Evolutionary conservation across 2,888 invertebrate species (phyloP), one percentile per base, ranked within the genome.

Genomic region (Parnassius mnemosyne): DNA sequence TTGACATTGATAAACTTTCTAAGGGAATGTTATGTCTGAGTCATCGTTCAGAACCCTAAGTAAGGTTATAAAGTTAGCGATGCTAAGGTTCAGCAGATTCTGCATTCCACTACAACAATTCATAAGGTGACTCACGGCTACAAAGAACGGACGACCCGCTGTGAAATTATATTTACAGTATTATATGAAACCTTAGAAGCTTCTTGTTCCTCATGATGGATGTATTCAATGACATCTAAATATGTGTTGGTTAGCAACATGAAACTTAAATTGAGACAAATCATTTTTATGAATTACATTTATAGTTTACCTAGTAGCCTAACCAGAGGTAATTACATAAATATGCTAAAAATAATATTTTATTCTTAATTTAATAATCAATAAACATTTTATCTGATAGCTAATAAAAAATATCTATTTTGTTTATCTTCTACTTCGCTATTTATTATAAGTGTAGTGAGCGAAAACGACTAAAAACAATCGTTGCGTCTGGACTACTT

Each of bases 91-190:
- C 64, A 75, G 69, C 66, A 72, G 76, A 77, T 77, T 63, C 64
- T 64, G 66, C 70, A 76, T 76, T 74, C 73, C 72, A 53, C 57
- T 66, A 60, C 65, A 64, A 67, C 71, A 68, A 69, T 75, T 72
- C 71, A 69, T 54, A 71, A 70, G 64, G 65, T 60, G 70, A 71
- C 73, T 71, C 63, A 75, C 68, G 13, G 64, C 42, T 49, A 61
- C 69, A 66, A 70, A 74, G 67, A 69, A 69, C 50, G 50, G 55
- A 13, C 63, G 61, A 53, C 53, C 47, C 60, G 65, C 55, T 56
- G 42, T 16, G 58, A 65, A 69, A 68, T 69, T 43, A 60, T 61
- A 47, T 42, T 60, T 41, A 13, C 46, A 46, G 52, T 54, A 57
- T 66, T 50, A 43, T 52, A 56, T 25, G 59, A 63, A 63, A 63